Conservation (phyloP, 2,888 invertebrate genomes). For the Dexiosoma caninum region DNA sequence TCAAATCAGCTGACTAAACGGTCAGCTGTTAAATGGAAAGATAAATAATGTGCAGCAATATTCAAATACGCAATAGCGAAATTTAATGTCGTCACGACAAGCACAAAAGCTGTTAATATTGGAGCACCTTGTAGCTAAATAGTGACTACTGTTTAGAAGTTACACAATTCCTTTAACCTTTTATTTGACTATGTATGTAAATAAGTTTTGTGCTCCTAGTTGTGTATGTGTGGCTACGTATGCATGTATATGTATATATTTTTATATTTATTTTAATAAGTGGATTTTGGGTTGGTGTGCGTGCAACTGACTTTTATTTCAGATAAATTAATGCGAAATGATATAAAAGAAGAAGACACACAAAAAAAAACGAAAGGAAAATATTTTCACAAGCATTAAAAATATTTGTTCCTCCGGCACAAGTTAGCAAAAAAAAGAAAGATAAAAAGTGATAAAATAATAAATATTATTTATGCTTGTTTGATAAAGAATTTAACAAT, state of each 20-base stretch:
- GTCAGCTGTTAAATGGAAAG: too few relatives aligned
- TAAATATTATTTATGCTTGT: slow-evolving; percentile 66
- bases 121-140: too few relatives aligned
- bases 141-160: slow-evolving; percentile 46
- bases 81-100: too few relatives aligned
- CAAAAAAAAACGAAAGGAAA: background rate
- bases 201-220: too few relatives aligned
- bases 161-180: background rate
- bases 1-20: too few relatives aligned
- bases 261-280: too few relatives aligned
- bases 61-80: too few relatives aligned
- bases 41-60: too few relatives aligned
- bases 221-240: background rate
- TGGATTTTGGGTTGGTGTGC: background rate
- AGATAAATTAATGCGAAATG: slow-evolving; percentile 20
- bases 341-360: background rate
- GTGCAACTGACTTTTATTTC: background rate
- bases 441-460: slow-evolving; percentile 62
- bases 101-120: too few relatives aligned
- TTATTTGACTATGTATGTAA: too few relatives aligned
- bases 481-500: slow-evolving; percentile 65
- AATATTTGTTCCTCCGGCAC: background rate
- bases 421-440: background rate
- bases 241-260: too few relatives aligned
- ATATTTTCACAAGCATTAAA: background rate